Base-by-base conservation (phyloP, 2,888 invertebrate genomes). In the Margaritifera margaritifera region DNA sequence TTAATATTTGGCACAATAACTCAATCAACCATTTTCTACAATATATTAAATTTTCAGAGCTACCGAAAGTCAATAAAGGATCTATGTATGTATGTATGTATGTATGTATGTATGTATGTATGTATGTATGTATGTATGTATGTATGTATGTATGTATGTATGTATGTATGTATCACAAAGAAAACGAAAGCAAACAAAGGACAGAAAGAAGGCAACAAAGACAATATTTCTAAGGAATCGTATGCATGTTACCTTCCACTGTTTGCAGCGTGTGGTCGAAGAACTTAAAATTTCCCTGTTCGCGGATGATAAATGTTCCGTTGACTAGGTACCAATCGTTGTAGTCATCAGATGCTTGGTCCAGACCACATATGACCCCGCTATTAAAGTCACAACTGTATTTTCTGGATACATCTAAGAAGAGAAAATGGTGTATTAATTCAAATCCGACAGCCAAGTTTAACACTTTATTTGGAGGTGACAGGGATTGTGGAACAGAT, bases 311-410 rank as follows among this genome's bases (percentile, higher is more conserved):
- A 62, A 74, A 76, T 0, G 81, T 72, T 6, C 75, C 68, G 61
- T 84, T 81, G 4, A 81, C 75, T 25, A 85, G 51, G 59, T 77
- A 62, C 85, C 85, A 86, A 25, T 86, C 85, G 4, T 74, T 74
- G 8, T 71, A 70, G 65, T 85, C 86, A 8, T 65, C 64, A 0
- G 78, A 71, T 8, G 71, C 63, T 65, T 87, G 86, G 22, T 79
- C 66, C 6, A 87, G 72, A 0, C 80, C 84, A 72, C 87, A 87
- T 24, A 79, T 62, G 55, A 80, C 74, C 6, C 82, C 83, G 66
- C 83, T 79, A 61, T 84, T 83, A 77, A 87, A 86, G 60, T 82
- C 78, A 71, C 87, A 87, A 4, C 19, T 58, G 62, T 83, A 86
- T 1, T n/a, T 53, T 18, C 62, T 65, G 52, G 64, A 25, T 18